phyloP scores from a whole-genome alignment of 2,888 invertebrate species.

The Amblyjoppa proteus region DNA sequence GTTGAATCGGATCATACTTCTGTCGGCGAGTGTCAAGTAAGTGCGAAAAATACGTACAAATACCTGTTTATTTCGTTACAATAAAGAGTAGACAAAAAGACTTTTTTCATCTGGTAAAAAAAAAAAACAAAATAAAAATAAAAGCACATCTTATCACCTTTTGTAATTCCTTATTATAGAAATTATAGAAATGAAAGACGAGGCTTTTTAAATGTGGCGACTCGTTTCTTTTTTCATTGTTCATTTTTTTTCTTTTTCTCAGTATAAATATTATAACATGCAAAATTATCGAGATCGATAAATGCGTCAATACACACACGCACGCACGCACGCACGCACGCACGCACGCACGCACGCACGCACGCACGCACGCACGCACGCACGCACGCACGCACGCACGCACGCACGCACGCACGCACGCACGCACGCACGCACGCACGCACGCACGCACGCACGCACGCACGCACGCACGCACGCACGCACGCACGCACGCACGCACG shows the following conservation, averaged over 20 bases:
- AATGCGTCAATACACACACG: conserved; percentile 25
- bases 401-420: too few species aligned
- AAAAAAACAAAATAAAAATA: conserved; percentile 16
- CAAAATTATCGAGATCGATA: conserved; percentile 48
- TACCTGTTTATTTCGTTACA: conserved; percentile 55
- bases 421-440: too few species aligned
- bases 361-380: too few species aligned
- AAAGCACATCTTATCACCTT: conserved; percentile 26
- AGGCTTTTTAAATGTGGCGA: conserved; percentile 2
- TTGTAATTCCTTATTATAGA: neutral
- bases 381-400: too few species aligned
- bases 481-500: too few species aligned
- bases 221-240: conserved; percentile 8
- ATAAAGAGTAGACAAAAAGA: conserved; percentile 34
- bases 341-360: too few species aligned
- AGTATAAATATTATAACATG: conserved; percentile 41
- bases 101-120: conserved; percentile 19
- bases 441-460: too few species aligned
- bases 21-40: neutral
- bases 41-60: conserved; percentile 44
- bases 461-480: too few species aligned
- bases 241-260: neutral
- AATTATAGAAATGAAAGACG: neutral
- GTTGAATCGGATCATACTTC: neutral
- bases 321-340: too few species aligned